Evolutionary conservation across 2,797 vertebrate species (phyloP).

Genomic region (Coracias cyanogaster): DNA sequence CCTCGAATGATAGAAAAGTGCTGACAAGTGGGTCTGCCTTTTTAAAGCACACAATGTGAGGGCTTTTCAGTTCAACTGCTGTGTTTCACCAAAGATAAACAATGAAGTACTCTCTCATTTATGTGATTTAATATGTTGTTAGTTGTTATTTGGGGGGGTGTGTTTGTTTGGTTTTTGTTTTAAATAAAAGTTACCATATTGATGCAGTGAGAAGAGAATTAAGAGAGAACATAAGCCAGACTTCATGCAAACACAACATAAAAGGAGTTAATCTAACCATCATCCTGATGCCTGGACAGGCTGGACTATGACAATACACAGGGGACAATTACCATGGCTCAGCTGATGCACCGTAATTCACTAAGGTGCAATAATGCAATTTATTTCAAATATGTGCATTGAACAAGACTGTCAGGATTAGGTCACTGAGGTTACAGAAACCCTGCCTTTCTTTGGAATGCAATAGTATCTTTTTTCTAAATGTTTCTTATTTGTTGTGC

Average conservation of each 20-base stretch:
- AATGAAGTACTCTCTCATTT: neutral
- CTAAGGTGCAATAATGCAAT: slow-evolving; percentile 41
- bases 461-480: neutral
- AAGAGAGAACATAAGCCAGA: neutral
- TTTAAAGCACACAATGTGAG: neutral
- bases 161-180: neutral
- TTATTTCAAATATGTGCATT: slow-evolving; percentile 1
- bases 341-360: slow-evolving; percentile 33
- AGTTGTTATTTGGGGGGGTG: neutral
- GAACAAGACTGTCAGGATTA: slow-evolving; percentile 21
- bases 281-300: neutral
- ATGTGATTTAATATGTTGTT: neutral
- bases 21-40: neutral
- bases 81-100: neutral
- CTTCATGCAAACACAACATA: neutral
- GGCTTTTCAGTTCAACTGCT: neutral
- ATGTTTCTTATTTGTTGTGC: neutral
- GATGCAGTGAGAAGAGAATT: neutral
- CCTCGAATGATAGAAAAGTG: neutral
- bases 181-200: neutral
- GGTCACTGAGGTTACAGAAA: slow-evolving; percentile 25
- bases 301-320: neutral
- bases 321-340: slow-evolving; percentile 38
- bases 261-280: slow-evolving; percentile 12
- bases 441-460: neutral